Evolutionary conservation across 2,797 vertebrate species (phyloP).

Genomic region (Anguilla pacifica): DNA sequence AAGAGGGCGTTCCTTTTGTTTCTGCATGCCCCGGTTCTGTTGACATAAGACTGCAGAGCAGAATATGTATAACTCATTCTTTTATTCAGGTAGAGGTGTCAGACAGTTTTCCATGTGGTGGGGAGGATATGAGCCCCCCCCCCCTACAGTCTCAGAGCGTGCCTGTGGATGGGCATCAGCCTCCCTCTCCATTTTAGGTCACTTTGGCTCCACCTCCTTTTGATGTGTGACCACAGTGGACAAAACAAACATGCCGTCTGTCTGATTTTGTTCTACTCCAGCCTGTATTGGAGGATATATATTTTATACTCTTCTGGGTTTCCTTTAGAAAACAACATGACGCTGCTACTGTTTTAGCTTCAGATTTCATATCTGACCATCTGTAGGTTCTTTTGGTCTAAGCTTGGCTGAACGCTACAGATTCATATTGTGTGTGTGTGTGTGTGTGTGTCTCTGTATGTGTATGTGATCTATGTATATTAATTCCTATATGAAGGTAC

Average conservation of each 20-base stretch:
- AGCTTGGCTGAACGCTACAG: neutral
- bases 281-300: neutral
- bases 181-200: neutral
- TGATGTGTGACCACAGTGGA: neutral
- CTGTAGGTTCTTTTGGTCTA: too few relatives aligned
- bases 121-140: neutral
- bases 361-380: neutral
- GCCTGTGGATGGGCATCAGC: neutral
- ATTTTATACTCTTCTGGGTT: neutral
- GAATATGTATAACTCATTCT: neutral
- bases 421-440: conserved; percentile 22
- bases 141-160: neutral
- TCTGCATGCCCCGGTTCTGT: neutral
- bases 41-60: neutral
- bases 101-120: neutral
- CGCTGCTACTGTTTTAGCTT: neutral
- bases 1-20: neutral
- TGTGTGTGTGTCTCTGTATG: neutral
- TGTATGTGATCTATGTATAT: too few relatives aligned
- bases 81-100: neutral
- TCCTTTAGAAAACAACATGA: neutral
- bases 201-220: neutral
- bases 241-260: neutral
- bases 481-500: neutral
- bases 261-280: neutral